Percentiles rank a stretch among this genome's conserved stretches.
Conservation (phyloP, 2,888 invertebrate genomes). For the Mactromeris polynyma region DNA sequence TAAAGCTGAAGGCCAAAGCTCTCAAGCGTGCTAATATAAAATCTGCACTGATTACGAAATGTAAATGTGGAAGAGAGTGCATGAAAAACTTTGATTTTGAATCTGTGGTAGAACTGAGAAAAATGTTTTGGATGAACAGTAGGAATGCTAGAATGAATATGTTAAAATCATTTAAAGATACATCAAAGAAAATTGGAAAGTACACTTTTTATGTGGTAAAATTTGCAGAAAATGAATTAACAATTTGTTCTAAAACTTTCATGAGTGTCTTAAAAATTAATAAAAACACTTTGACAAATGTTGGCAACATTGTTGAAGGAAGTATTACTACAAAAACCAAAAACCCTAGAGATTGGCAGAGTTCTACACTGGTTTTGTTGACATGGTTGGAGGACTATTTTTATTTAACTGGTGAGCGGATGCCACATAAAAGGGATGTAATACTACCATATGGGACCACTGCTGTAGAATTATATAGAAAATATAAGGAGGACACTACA, state of each 20-base stretch:
- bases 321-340: not conserved
- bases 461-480: not conserved
- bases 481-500: not conserved
- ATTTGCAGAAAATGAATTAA: not conserved
- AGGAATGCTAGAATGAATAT: conserved; percentile 7
- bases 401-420: conserved; percentile 11
- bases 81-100: not conserved
- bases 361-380: not conserved
- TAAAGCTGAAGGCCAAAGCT: not conserved
- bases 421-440: not conserved
- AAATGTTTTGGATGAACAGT: not conserved
- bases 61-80: conserved; percentile 4
- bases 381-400: conserved; percentile 22
- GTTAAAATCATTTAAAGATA: not conserved
- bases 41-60: not conserved
- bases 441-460: conserved; percentile 11
- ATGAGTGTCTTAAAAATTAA: not conserved
- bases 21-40: not conserved
- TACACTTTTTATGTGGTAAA: not conserved
- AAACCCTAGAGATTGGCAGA: not conserved
- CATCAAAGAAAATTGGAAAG: not conserved
- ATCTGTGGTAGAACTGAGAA: not conserved
- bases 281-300: conserved; percentile 6
- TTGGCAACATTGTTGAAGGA: not conserved
- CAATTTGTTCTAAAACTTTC: not conserved